Evolutionary conservation across 2,797 vertebrate genomes (phyloP), one percentile per base, ranked within the genome.

Genomic region (Cossypha niveicapilla): DNA sequence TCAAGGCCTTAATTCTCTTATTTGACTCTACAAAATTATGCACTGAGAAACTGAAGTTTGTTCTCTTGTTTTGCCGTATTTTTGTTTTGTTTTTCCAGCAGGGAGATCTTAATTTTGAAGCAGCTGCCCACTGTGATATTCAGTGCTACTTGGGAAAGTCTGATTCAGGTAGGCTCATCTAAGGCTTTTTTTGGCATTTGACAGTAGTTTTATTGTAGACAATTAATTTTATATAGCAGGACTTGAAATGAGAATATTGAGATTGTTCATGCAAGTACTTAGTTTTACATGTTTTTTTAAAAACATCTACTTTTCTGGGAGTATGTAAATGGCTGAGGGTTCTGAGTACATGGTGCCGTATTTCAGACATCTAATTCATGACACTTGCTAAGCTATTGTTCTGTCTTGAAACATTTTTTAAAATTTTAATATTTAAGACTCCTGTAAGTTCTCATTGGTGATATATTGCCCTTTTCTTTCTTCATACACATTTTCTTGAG

Each of bases 131-230:
- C 93, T 99, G 99, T 97, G 98, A 98, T 93, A 97, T 97, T 87
- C 98, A 98, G 57, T 99, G 98, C 96, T 98, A 98, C 67, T 97
- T 99, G 91, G 98, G 97, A 94, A 98, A 98, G 80, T 98, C 99
- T 94, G 98, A 98, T 96, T 90, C 98, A 97, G 99, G 99, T 99
- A 97, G 97, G 97, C 65, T 77, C 0, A 0, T 51, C 21, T 45
- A 44, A 9, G 2, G 2, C 6, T 39, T 78, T 76, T 90, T 88
- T 92, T 21, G 47, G 51, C 42, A 84, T 88, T 63, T 82, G 42
- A n/a, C 1, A 1, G 13, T 60, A 51, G 10, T 82, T 92, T 80
- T 62, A 16, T 57, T 87, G 21, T 60, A 92, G 50, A 54, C 76
- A 67, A 79, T 39, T 13, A 0, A 17, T 51, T 90, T 76, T 79